phyloP scores from a whole-genome alignment of 2,888 invertebrate genomes.

The Ligdia adustata region DNA sequence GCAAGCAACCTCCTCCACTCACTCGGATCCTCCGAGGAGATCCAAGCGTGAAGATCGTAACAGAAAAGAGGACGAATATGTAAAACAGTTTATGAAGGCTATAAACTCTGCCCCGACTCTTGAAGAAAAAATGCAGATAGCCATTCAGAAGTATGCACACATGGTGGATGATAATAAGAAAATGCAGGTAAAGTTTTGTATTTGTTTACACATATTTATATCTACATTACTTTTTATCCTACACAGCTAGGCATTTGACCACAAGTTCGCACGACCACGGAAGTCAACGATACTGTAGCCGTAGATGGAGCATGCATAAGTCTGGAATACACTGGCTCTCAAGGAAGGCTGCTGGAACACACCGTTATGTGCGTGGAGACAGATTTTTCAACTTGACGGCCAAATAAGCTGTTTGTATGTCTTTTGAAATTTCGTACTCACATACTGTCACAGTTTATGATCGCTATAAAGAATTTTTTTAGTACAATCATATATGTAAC shows the following conservation, averaged over 20 bases:
- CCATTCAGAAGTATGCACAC: constrained; percentile 91
- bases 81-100: constrained; percentile 87
- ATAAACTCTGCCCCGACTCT: constrained; percentile 81
- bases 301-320: no score
- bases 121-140: constrained; percentile 87
- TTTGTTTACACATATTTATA: background rate
- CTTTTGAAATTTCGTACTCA: no score
- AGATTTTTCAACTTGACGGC: no score
- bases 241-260: no score
- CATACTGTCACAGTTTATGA: no score
- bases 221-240: background rate
- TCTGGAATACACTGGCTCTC: no score
- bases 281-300: no score
- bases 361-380: no score
- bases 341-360: background rate
- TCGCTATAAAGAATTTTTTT: no score
- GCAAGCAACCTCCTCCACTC: constrained; percentile 21
- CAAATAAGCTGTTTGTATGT: no score
- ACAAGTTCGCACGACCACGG: no score
- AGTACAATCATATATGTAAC: no score
- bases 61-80: constrained; percentile 84
- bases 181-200: constrained; percentile 48
- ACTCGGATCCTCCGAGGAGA: constrained; percentile 56
- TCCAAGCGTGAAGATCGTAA: constrained; percentile 68
- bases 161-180: constrained; percentile 89